Percentiles rank a stretch among this genome's conserved stretches.
Evolutionary conservation across 2,888 invertebrate genomes (phyloP).

Genomic region (Ophion ventricosus): DNA sequence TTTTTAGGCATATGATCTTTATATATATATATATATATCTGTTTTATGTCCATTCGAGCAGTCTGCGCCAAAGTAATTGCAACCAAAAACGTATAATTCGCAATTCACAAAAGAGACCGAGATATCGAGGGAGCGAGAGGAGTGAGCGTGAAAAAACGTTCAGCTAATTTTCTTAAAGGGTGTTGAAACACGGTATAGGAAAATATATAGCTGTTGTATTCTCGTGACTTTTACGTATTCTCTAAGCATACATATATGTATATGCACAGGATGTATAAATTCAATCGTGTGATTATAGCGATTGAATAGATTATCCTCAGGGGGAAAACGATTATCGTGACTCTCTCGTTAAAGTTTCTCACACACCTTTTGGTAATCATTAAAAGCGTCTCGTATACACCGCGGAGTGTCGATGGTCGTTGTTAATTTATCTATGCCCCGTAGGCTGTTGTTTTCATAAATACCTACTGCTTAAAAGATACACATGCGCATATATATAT

Average conservation of each 20-base stretch:
- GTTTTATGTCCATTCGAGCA: no score
- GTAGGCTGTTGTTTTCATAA: slow-evolving; percentile 48
- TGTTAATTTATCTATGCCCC: slow-evolving; percentile 58
- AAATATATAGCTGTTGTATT: slow-evolving; percentile 35
- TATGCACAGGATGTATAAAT: slow-evolving; percentile 40
- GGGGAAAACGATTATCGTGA: slow-evolving; percentile 61
- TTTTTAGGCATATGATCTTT: no score
- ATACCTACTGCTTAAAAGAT: slow-evolving; percentile 25
- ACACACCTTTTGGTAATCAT: slow-evolving; percentile 50
- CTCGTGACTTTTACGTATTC: slow-evolving; percentile 36
- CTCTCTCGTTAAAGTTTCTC: slow-evolving; percentile 51
- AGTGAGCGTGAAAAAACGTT: background rate
- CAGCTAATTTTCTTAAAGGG: slow-evolving; percentile 46
- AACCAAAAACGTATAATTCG: no score
- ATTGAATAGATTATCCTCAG: slow-evolving; percentile 57
- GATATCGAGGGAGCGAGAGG: no score
- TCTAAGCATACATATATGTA: background rate
- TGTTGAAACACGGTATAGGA: slow-evolving; percentile 38
- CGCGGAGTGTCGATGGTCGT: slow-evolving; percentile 38
- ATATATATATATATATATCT: no score
- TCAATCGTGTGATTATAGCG: slow-evolving; percentile 47
- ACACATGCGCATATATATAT: background rate
- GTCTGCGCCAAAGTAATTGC: no score
- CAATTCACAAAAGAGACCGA: no score
- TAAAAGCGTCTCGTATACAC: slow-evolving; percentile 5